A percentile compares a stretch with the other conserved stretches of the same genome.
Conservation (phyloP, 2,797 vertebrate genomes). For the Poecilia picta region DNA sequence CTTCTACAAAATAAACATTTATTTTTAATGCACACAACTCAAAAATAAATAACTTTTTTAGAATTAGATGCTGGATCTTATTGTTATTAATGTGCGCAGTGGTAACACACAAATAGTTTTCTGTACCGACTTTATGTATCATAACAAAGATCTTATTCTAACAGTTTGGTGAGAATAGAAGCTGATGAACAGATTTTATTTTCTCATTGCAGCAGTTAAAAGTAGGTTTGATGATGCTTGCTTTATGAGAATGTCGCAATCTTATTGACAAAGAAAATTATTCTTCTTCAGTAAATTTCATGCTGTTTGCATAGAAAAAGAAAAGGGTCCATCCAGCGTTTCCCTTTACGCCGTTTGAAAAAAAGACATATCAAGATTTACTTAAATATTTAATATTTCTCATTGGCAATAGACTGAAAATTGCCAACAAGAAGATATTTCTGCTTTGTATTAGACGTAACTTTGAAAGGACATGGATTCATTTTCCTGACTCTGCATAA, state of each 20-base stretch:
- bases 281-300: not conserved
- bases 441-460: not conserved
- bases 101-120: not conserved
- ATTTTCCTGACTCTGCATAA: not conserved
- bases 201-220: not conserved
- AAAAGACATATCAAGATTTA: not conserved
- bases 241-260: not conserved
- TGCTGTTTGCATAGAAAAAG: not conserved
- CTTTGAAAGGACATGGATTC: not conserved
- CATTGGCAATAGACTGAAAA: no score
- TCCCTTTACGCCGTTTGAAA: not conserved
- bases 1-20: not conserved
- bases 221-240: not conserved
- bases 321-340: not conserved
- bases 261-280: not conserved
- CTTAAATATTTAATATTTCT: not conserved
- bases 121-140: not conserved
- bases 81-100: not conserved
- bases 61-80: not conserved
- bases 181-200: not conserved
- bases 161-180: not conserved
- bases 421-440: not conserved
- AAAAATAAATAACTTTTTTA: not conserved
- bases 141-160: not conserved
- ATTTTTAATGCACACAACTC: not conserved